Evolutionary conservation across 2,113 vertebrate genomes (phyloP), one percentile per base, ranked within the genome.

Genomic region (Zosterops lateralis): DNA sequence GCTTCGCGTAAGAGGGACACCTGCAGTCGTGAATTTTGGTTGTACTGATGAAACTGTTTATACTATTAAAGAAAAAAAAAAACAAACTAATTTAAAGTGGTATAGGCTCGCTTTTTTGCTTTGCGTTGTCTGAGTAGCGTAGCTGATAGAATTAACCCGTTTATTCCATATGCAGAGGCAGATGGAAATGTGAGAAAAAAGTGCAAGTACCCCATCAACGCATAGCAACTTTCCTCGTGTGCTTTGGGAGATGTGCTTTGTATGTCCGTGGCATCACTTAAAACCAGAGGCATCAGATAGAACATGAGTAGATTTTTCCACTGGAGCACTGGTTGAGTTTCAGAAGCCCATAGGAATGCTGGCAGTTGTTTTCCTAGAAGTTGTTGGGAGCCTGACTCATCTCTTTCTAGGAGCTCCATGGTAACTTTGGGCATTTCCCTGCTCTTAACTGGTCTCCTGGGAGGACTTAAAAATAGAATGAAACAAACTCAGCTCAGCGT

Each of bases 301-400:
- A 54, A 62, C 0, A 0, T 1, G 53, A 51, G 32, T 11, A 31
- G 36, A 14, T 66, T 85, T 85, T 86, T 80, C 22, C 34, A 12
- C 44, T 18, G 81, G 57, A 53, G 45, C 31, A 2, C 14, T 40
- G 34, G 12, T 4, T 36, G 1, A 34, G 10, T n/a, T 87, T 85
- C 22, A 42, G 95, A 95, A 87, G 71, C 90, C 93, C 67, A 19
- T 70, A 87, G 84, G 78, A 93, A 80, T 88, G 85, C 75, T 31
- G 32, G 26, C 21, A 9, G 20, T 85, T 96, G 79, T 95, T 96
- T 93, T 95, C 92, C 64, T 90, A 44, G 88, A 95, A 90, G 56
- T 56, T 60, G 7, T 60, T 92, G 22, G 1, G 28, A 79, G 45
- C 8, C 71, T 79, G 81, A 79, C 50, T 90, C 61, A 65, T 4